These are phyloP conservation scores for Subacronicta megacephala DNA, from an alignment of 2,888 invertebrate genomes.

Conservation along the genomic window DNA sequence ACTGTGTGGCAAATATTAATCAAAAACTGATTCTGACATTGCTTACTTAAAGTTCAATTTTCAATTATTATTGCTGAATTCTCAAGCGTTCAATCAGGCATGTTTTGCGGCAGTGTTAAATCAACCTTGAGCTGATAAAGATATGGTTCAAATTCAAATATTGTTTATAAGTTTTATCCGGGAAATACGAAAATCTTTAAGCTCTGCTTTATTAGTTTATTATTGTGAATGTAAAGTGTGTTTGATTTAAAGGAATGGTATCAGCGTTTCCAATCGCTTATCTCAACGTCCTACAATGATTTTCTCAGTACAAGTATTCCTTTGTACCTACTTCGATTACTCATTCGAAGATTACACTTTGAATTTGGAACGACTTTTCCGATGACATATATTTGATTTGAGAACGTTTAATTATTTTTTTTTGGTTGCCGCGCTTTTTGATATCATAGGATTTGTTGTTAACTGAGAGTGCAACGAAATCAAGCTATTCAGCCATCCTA, in stretches of 20 bases:
- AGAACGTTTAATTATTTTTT: background rate
- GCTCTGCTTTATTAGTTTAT: slow-evolving; percentile 37
- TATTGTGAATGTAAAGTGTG: slow-evolving; percentile 25
- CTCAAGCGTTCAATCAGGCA: background rate
- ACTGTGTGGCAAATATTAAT: background rate
- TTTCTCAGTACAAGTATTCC: slow-evolving; percentile 8
- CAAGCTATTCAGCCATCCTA: no score
- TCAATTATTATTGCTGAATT: background rate
- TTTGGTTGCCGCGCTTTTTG: no score
- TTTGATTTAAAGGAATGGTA: slow-evolving; percentile 24
- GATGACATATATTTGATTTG: background rate
- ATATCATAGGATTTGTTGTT: no score
- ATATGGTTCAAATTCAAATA: slow-evolving; percentile 16
- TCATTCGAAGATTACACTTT: background rate
- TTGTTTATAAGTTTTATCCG: slow-evolving; percentile 7
- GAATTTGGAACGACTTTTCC: background rate
- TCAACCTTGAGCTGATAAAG: background rate
- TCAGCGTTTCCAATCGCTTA: slow-evolving; percentile 48
- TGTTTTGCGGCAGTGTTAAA: background rate
- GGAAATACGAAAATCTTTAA: slow-evolving; percentile 15
- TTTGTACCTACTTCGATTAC: background rate
- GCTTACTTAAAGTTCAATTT: slow-evolving; percentile 3
- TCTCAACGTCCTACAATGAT: slow-evolving; percentile 11
- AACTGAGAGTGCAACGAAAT: no score
- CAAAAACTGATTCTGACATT: slow-evolving; percentile 1